These are phyloP conservation scores for Melinaea marsaeus DNA, from an alignment of 2,888 invertebrate species.

Conservation along the genomic window DNA sequence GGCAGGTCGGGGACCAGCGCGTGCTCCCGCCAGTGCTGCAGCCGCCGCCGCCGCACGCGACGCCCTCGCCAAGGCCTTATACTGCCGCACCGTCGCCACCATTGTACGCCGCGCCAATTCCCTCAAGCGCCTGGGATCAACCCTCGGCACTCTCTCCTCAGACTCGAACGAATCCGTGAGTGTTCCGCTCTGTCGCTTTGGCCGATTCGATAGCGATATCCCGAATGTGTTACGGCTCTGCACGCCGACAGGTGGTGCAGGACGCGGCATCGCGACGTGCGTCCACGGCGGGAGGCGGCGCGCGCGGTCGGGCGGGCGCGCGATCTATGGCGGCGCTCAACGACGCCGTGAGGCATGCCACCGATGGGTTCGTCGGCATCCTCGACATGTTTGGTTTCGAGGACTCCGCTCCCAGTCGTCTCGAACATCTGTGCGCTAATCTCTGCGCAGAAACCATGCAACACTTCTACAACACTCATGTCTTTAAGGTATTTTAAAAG, in stretches of 20 bases:
- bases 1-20: slow-evolving; percentile 89
- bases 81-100: slow-evolving; percentile 95
- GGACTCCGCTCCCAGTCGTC: slow-evolving; percentile 91
- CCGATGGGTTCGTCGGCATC: slow-evolving; percentile 96
- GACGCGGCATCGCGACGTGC: slow-evolving; percentile 91
- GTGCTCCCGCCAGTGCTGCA: slow-evolving; percentile 90
- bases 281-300: slow-evolving; percentile 88
- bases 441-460: slow-evolving; percentile 98
- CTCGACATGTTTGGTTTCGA: slow-evolving; percentile 98
- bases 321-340: slow-evolving; percentile 95
- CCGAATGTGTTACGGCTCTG: slow-evolving; percentile 8
- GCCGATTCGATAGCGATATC: slow-evolving; percentile 14
- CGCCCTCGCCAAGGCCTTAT: slow-evolving; percentile 94
- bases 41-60: slow-evolving; percentile 92
- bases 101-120: slow-evolving; percentile 96
- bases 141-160: slow-evolving; percentile 90
- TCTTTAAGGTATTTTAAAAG: slow-evolving; percentile 85
- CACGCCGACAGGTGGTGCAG: slow-evolving; percentile 69
- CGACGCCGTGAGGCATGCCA: slow-evolving; percentile 94
- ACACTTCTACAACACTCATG: slow-evolving; percentile 98
- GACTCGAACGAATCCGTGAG: slow-evolving; percentile 95
- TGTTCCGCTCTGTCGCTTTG: slow-evolving; percentile 73
- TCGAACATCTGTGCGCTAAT: slow-evolving; percentile 97
- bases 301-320: slow-evolving; percentile 84
- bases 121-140: slow-evolving; percentile 89